A percentile compares a stretch with the other conserved stretches of the same genome.
Evolutionary conservation across 2,113 vertebrate genomes (phyloP).

Genomic region (Perognathus longimembris): DNA sequence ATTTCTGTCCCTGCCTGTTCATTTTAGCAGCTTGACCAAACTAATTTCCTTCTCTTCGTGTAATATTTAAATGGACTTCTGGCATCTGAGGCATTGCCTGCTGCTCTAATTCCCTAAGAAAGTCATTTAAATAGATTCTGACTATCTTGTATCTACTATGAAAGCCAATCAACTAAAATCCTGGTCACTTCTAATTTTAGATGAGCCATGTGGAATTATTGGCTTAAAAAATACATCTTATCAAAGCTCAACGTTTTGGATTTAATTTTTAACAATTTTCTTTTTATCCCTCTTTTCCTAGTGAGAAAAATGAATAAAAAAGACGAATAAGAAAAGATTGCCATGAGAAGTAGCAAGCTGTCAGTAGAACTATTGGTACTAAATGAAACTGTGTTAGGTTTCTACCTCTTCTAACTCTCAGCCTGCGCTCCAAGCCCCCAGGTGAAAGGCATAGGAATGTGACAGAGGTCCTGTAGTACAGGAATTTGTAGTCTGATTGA

Average conservation of each 20-base stretch:
- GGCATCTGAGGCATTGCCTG: constrained; percentile 76
- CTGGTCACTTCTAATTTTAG: constrained; percentile 80
- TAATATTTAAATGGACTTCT: constrained; percentile 83
- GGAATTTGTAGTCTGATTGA: neutral
- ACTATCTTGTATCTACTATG: constrained; percentile 76
- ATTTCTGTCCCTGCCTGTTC: constrained; percentile 79
- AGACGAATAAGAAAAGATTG: constrained; percentile 58
- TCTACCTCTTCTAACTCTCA: neutral
- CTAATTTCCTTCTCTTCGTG: constrained; percentile 74
- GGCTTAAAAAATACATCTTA: constrained; percentile 69
- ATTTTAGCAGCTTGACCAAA: constrained; percentile 83
- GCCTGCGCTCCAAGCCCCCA: neutral
- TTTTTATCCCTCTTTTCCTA: neutral
- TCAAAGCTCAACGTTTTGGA: constrained; percentile 69
- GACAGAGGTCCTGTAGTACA: neutral
- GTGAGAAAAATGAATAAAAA: constrained; percentile 64
- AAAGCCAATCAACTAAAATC: constrained; percentile 79
- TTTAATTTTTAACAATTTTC: constrained; percentile 71
- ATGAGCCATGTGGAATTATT: constrained; percentile 77
- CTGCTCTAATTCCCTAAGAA: constrained; percentile 69
- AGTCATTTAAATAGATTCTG: constrained; percentile 78
- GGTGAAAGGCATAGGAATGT: neutral
- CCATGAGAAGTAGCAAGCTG: constrained; percentile 26
- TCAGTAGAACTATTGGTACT: neutral
- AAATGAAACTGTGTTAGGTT: neutral